Conservation (phyloP, 2,888 invertebrate species). For the Lasioglossum malachurum region DNA sequence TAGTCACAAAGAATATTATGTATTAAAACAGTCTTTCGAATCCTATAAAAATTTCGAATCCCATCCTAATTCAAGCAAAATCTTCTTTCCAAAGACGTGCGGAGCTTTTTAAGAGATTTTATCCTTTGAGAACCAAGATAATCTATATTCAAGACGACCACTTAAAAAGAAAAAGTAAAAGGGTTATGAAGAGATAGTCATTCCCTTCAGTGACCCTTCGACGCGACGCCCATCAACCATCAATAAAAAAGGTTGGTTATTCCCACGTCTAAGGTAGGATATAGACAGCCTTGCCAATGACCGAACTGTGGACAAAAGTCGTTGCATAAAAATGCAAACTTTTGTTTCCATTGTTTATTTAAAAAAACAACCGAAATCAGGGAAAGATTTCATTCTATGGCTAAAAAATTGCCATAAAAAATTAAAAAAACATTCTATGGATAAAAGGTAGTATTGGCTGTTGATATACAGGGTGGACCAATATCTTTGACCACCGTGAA, state of each 20-base stretch:
- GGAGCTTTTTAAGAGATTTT: neutral
- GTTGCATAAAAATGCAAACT: too few relatives aligned
- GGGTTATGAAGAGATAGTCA: neutral
- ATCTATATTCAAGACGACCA: slow-evolving; percentile 1
- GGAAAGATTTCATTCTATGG: too few relatives aligned
- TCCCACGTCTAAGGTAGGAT: neutral
- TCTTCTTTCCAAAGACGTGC: neutral
- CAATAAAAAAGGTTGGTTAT: neutral
- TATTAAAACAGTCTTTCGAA: too few relatives aligned
- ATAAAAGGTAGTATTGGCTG: too few relatives aligned
- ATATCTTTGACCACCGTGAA: too few relatives aligned
- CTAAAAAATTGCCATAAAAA: too few relatives aligned
- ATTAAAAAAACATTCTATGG: too few relatives aligned
- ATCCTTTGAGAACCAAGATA: neutral
- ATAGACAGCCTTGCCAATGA: neutral
- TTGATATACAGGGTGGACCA: too few relatives aligned
- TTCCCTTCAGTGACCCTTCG: neutral
- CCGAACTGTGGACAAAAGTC: neutral
- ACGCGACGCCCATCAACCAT: neutral
- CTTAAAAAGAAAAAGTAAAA: neutral
- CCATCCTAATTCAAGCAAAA: neutral
- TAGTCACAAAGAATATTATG: too few relatives aligned
- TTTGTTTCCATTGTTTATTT: neutral
- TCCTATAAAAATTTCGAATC: neutral
- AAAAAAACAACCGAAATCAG: neutral